These are phyloP conservation scores for Lasioglossum oenotherae DNA, from an alignment of 2,888 invertebrate species.

Conservation along the genomic window DNA sequence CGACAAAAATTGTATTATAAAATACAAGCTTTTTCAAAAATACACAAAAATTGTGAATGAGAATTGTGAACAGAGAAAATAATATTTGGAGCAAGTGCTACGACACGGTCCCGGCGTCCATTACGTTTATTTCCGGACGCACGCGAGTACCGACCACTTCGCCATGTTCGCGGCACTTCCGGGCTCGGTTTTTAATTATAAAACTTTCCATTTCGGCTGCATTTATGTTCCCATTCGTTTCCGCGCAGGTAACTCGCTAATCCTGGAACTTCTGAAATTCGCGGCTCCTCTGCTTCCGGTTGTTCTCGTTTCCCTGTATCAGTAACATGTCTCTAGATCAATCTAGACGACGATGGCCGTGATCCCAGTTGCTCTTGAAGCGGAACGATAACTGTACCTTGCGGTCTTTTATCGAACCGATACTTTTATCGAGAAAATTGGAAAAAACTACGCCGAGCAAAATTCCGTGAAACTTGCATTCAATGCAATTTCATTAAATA, in stretches of 20 bases:
- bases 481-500: no score
- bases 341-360: neutral
- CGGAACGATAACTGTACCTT: neutral
- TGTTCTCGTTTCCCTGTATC: neutral
- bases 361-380: neutral
- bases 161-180: neutral
- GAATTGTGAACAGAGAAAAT: neutral
- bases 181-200: slow-evolving; percentile 11
- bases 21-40: neutral
- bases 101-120: neutral
- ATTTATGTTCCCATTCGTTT: neutral
- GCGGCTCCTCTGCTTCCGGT: neutral
- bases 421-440: neutral
- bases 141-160: neutral
- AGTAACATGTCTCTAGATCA: neutral
- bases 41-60: neutral
- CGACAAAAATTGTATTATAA: neutral
- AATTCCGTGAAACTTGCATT: neutral
- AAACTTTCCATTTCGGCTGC: slow-evolving; percentile 1
- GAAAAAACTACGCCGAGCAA: neutral
- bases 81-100: neutral
- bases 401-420: neutral
- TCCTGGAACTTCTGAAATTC: slow-evolving; percentile 2
- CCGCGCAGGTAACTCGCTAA: neutral
- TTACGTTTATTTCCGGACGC: neutral